Conservation (phyloP, 2,888 invertebrate genomes). For the Hypolimnas misippus region DNA sequence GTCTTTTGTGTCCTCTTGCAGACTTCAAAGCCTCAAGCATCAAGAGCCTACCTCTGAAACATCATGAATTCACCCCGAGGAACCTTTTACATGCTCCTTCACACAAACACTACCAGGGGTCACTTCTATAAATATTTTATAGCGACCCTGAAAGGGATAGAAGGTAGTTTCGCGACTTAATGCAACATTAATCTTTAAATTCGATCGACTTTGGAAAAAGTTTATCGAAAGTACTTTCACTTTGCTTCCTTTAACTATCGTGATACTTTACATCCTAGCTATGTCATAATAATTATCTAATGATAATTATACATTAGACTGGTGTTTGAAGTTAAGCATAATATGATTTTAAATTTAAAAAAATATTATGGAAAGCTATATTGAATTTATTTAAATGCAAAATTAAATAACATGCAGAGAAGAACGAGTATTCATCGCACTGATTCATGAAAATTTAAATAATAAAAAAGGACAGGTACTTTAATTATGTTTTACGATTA, state of each 20-base stretch:
- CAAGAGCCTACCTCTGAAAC: constrained; percentile 39
- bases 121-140: constrained; percentile 56
- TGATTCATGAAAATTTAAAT: no score
- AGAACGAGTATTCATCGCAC: no score
- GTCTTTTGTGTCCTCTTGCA: background rate
- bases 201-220: constrained; percentile 42
- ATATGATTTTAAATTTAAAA: no score
- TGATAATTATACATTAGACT: no score
- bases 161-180: constrained; percentile 58
- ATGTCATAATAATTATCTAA: background rate
- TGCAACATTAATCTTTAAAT: constrained; percentile 60
- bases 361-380: no score
- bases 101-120: constrained; percentile 56
- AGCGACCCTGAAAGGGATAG: constrained; percentile 57
- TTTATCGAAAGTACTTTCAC: constrained; percentile 46
- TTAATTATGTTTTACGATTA: no score
- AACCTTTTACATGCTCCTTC: constrained; percentile 42
- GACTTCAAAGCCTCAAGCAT: constrained; percentile 1
- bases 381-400: no score
- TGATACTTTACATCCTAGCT: constrained; percentile 7
- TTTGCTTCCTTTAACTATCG: constrained; percentile 19
- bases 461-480: no score
- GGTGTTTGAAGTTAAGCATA: no score
- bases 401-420: no score
- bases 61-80: constrained; percentile 49